A percentile compares a stretch with the other conserved stretches of the same genome.
These are phyloP conservation scores for Polymixis lichenea DNA, from an alignment of 2,888 invertebrate genomes.

Conservation along the genomic window DNA sequence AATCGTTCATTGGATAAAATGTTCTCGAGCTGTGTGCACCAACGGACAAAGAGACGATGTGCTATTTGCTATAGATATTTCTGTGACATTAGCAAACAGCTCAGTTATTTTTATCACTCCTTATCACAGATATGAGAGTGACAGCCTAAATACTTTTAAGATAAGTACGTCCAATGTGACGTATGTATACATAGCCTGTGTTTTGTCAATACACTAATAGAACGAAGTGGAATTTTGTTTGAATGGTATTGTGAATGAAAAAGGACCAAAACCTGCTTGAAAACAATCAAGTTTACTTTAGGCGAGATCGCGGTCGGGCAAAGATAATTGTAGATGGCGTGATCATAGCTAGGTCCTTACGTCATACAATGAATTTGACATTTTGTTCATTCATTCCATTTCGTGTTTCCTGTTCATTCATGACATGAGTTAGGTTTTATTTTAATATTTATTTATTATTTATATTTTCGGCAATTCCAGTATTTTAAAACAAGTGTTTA, in stretches of 20 bases:
- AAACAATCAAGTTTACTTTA: background rate
- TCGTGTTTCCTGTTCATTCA: too few relatives aligned
- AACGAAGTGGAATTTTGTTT: background rate
- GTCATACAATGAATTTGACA: too few relatives aligned
- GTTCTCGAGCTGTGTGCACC: background rate
- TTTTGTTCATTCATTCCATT: too few relatives aligned
- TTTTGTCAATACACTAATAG: constrained; percentile 7
- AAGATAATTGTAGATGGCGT: too few relatives aligned
- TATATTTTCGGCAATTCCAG: too few relatives aligned
- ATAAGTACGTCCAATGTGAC: constrained; percentile 37
- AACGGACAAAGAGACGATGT: background rate
- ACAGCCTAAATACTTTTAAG: constrained; percentile 27
- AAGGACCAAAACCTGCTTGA: background rate
- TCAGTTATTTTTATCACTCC: constrained; percentile 32
- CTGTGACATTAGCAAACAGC: constrained; percentile 45
- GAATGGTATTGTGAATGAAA: too few relatives aligned
- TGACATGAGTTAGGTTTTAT: too few relatives aligned
- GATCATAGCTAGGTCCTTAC: too few relatives aligned
- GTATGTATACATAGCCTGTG: constrained; percentile 16
- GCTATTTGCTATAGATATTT: background rate
- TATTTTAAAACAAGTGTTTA: too few relatives aligned
- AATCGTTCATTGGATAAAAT: background rate
- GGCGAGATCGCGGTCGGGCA: too few relatives aligned
- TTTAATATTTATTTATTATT: too few relatives aligned
- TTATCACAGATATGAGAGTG: constrained; percentile 46